Conservation (phyloP, 2,113 vertebrate species). For the Antechinus stuartii region DNA sequence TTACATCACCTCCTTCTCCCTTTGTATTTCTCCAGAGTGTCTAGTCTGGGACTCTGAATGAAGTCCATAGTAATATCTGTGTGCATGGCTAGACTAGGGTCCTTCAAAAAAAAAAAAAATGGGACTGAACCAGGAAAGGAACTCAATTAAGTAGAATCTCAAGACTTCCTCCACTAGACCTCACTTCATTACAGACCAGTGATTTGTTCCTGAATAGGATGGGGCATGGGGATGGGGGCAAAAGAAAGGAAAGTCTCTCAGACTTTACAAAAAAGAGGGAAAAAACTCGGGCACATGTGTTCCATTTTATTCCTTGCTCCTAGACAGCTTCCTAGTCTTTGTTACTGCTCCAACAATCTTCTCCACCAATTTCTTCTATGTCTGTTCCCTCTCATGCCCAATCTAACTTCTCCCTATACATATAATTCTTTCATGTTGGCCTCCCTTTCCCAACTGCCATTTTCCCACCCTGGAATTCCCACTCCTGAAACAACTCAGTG, state of each 20-base stretch:
- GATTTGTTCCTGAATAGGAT: not conserved
- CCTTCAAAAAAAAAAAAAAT: not conserved
- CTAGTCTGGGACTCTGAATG: not conserved
- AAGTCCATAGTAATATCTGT: not conserved
- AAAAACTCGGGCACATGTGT: too few species aligned
- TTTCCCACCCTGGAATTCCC: not conserved
- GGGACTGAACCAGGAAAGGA: not conserved
- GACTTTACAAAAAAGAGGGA: not conserved
- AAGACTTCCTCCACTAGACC: not conserved
- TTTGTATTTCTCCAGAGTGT: not conserved
- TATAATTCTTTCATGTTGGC: not conserved
- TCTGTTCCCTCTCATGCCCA: not conserved
- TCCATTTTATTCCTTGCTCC: not conserved
- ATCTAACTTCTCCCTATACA: not conserved
- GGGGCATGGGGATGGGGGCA: rapidly evolving
- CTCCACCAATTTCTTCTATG: not conserved
- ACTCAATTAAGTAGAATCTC: not conserved
- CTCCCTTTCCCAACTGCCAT: not conserved
- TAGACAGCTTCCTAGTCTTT: not conserved
- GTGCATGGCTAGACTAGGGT: too few species aligned
- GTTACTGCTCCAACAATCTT: too few species aligned
- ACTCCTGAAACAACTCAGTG: not conserved
- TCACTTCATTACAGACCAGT: not conserved
- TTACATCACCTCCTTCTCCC: not conserved
- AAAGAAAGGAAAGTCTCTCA: not conserved